Evolutionary conservation across 2,888 invertebrate genomes (phyloP).

Genomic region (Caenorhabditis becei): DNA sequence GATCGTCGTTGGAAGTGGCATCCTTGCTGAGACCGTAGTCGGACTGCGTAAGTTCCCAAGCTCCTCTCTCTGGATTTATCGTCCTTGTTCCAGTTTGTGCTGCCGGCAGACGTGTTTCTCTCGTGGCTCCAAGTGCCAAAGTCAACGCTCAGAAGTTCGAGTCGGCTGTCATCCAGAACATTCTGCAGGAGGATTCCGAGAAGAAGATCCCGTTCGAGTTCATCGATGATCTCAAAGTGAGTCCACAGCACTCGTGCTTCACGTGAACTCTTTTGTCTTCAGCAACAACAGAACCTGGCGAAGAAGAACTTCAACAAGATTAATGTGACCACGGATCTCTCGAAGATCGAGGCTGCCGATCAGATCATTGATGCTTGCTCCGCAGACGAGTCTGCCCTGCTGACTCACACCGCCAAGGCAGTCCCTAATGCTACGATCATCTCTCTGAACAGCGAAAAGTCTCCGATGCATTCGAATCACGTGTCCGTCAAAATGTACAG

Average conservation of each 20-base stretch:
- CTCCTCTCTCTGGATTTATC: background rate
- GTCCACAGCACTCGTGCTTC: background rate
- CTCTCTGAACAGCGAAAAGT: conserved; percentile 59
- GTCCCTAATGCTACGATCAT: conserved; percentile 60
- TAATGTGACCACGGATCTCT: conserved; percentile 52
- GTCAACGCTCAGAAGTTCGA: conserved; percentile 57
- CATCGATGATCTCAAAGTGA: conserved; percentile 52
- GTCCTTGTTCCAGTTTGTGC: conserved; percentile 48
- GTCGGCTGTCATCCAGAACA: conserved; percentile 50
- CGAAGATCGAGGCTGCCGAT: conserved; percentile 55
- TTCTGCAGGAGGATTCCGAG: conserved; percentile 62
- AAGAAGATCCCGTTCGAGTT: conserved; percentile 63
- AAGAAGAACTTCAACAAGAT: conserved; percentile 59
- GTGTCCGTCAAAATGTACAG: conserved; percentile 62
- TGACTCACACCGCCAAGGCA: conserved; percentile 44
- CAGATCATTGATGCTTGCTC: conserved; percentile 60
- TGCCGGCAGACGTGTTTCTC: conserved; percentile 57
- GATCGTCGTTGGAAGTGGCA: conserved; percentile 63
- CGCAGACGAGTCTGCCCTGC: conserved; percentile 53
- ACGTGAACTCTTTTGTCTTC: conserved; percentile 1
- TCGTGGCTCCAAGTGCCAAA: conserved; percentile 60
- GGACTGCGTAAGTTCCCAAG: conserved; percentile 40
- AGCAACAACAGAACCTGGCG: conserved; percentile 58
- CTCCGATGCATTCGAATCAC: conserved; percentile 58
- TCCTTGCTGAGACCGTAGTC: conserved; percentile 59